Base-by-base conservation (phyloP, 2,797 vertebrate genomes). In the Rhabdophis nuchalis region DNA sequence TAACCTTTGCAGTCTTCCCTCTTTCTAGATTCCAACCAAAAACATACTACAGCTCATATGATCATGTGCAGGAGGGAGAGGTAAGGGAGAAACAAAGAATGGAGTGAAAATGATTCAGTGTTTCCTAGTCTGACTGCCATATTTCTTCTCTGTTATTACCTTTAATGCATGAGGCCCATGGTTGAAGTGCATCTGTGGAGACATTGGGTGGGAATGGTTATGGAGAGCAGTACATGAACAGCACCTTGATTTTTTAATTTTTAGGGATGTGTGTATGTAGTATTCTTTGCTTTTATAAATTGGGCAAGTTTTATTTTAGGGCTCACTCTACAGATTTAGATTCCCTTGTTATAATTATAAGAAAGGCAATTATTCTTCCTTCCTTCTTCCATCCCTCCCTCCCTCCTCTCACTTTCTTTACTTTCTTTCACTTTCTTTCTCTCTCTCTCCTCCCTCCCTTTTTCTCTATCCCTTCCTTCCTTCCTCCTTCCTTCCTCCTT, bases 1-100 rank as follows among this genome's bases (percentile, higher is more conserved):
- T 92, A 92, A 90, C 60, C 68, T 86, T 82, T 57, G 60, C n/a
- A 61, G 41, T n/a, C 29, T 52, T 92, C 87, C 41, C 11, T 54
- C 53, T 88, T 88, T 77, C 46, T 88, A 68, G 64, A 82, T 12
- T 57, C 32, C 87, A 87, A 64, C 46, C 82, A 88, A 89, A 88
- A 57, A 57, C 77, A 91, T 41, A 86, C 82, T 36, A 56, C 87
- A 20, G 52, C 46, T 46, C 58, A 64, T 57, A 50, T 50, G 20
- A 85, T 57, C 56, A 50, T 56, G 14, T 50, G 57, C 64, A 85
- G 13, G 27, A 61, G 11, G 64, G 61, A 82, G 52, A 68, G 60
- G 36, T 25, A 11, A 25, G 32, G 41, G 12, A 1, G 36, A 20
- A 54, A 16, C n/a, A 25, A 32, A 87, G 13, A 18, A 54, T 27